Evolutionary conservation across 2,113 vertebrate species (phyloP).

Genomic region (Tragelaphus scriptus): DNA sequence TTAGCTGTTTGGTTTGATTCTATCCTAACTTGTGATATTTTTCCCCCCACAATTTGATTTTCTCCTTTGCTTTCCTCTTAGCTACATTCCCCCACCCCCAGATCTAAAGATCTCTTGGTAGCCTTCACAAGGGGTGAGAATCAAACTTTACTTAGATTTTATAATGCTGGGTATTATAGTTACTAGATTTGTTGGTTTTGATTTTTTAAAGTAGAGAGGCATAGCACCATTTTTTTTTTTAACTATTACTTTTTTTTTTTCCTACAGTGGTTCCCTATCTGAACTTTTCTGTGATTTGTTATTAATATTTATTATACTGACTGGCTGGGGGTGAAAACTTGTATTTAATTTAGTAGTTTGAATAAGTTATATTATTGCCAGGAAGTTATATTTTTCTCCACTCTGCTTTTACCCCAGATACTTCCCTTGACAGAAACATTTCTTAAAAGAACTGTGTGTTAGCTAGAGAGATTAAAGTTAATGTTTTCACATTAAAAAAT

Average conservation of each 20-base stretch:
- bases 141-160: background rate
- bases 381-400: background rate
- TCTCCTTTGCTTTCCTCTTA: background rate
- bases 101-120: background rate
- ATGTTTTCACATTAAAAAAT: background rate
- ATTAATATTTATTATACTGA: background rate
- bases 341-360: background rate
- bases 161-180: background rate
- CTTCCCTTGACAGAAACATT: constrained; percentile 11
- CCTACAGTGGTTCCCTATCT: background rate
- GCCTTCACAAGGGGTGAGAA: background rate
- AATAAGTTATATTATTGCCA: background rate
- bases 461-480: background rate
- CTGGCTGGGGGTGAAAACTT: background rate
- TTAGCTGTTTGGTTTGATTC: background rate
- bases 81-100: background rate
- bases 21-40: background rate
- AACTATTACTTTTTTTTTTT: background rate
- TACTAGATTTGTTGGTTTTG: background rate
- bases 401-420: background rate
- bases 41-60: background rate
- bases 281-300: background rate
- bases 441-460: background rate
- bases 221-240: background rate
- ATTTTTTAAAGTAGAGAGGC: background rate